These are phyloP conservation scores for Nothocercus julius DNA, from an alignment of 2,113 vertebrate genomes.

Conservation along the genomic window DNA sequence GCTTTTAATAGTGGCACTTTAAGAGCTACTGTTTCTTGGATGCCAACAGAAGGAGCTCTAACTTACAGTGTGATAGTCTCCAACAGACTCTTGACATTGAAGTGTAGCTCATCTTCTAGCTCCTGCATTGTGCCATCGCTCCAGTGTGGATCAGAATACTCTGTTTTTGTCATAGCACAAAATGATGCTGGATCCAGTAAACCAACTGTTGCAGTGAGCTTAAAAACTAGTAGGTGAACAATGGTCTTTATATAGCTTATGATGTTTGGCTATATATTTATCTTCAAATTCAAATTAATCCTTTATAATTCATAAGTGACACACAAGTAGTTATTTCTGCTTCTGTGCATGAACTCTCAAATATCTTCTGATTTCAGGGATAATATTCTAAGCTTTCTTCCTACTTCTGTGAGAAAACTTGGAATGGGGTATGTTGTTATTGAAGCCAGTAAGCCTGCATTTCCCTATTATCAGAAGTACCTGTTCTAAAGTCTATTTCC, in stretches of 20 bases:
- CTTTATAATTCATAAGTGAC: neutral
- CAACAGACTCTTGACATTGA: constrained; percentile 57
- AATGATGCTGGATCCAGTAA: constrained; percentile 86
- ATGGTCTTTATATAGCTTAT: neutral
- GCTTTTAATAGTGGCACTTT: constrained; percentile 61
- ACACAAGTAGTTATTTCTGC: neutral
- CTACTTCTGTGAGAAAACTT: neutral
- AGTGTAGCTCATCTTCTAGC: constrained; percentile 70
- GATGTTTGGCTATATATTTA: neutral
- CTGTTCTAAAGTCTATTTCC: neutral
- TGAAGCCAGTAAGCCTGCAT: neutral
- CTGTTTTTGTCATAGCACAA: constrained; percentile 78
- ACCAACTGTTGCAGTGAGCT: constrained; percentile 73
- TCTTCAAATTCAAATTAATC: neutral
- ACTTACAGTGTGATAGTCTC: constrained; percentile 73
- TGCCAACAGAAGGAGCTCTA: constrained; percentile 76
- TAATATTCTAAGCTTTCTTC: neutral
- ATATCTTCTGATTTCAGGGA: neutral
- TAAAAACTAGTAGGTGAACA: constrained; percentile 82
- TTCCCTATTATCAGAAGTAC: neutral
- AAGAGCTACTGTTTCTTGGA: constrained; percentile 79
- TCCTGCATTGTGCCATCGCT: constrained; percentile 80
- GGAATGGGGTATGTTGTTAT: neutral
- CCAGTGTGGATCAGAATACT: constrained; percentile 83
- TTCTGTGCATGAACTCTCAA: neutral